A percentile compares a stretch with the other conserved stretches of the same genome.
These are phyloP conservation scores for Burhinus oedicnemus DNA, from an alignment of 2,113 vertebrate species.

Conservation along the genomic window DNA sequence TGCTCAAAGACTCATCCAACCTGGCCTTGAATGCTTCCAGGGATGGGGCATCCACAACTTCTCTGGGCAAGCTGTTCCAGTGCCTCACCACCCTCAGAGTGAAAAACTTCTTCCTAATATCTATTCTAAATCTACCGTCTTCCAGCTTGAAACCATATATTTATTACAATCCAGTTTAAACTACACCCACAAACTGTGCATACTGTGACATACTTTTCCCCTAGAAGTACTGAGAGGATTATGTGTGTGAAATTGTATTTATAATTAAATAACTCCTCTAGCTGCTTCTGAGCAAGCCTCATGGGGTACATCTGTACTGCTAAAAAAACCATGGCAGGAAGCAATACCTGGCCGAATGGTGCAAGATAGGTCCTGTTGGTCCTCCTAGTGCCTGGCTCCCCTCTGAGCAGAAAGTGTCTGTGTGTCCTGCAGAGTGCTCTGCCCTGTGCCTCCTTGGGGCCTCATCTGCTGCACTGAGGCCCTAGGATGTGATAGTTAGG, in stretches of 20 bases:
- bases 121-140: no score
- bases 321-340: neutral
- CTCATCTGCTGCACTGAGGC: neutral
- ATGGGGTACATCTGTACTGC: neutral
- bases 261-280: neutral
- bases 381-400: neutral
- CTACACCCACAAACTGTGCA: neutral
- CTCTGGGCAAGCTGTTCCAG: no score
- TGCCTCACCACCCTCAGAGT: no score
- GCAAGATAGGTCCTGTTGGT: neutral
- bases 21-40: no score
- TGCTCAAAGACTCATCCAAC: no score
- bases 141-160: no score
- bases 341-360: accelerated
- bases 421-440: neutral
- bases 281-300: neutral
- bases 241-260: neutral
- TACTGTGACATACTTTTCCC: neutral
- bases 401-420: neutral
- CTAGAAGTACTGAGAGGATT: neutral
- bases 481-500: neutral
- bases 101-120: no score
- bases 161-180: neutral
- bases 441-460: accelerated
- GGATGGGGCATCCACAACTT: no score